Base-by-base conservation (phyloP, 2,888 invertebrate species). In the Taenaris catops region DNA sequence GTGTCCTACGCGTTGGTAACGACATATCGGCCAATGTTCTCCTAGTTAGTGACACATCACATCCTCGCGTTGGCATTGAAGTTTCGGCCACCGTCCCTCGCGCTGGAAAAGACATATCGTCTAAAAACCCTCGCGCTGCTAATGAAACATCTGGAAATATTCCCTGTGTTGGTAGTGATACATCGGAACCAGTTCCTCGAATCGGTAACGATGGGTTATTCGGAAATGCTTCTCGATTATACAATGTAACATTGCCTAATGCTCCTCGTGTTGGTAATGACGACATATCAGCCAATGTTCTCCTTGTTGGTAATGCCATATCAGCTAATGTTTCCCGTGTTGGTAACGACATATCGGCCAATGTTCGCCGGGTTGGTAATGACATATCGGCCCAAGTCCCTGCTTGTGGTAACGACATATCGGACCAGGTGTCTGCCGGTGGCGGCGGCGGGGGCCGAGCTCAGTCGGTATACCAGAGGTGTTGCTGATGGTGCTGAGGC, bases 401-500 rank as follows among this genome's bases (percentile, higher is more conserved):
- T 21, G 17, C 3, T 11, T 29, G 23, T 14, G 6, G 19, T 19
- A 19, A 19, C 19, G 19, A 7, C 19, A 18, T 7, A 18, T 19
- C 14, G 9, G n/a, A 8, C 23, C 11, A 21, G 21, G 27, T 11
- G 18, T 25, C 12, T 2, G 11, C 26, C 9, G 10, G 19, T 25
- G 5, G 25, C 6, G 24, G 6, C 4, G 7, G 26, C 3, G 7
- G 4, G 1, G 12, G 8, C 8, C 16, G 8, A 16, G 3, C 40
- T 52, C 48, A 52, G 49, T 54, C 53, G 20, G 53, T 54, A 44
- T 52, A 38, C 43, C 53, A 55, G 14, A 51, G 41, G 21, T 48
- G 48, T 38, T 49, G 52, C 25, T 49, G 53, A 23, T 49, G 50
- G 37, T 58, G 66, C 35, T 58, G 65, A 40, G 67, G 81, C 54